These are phyloP conservation scores for Ibidorhyncha struthersii DNA, from an alignment of 2,113 vertebrate species.

Conservation along the genomic window DNA sequence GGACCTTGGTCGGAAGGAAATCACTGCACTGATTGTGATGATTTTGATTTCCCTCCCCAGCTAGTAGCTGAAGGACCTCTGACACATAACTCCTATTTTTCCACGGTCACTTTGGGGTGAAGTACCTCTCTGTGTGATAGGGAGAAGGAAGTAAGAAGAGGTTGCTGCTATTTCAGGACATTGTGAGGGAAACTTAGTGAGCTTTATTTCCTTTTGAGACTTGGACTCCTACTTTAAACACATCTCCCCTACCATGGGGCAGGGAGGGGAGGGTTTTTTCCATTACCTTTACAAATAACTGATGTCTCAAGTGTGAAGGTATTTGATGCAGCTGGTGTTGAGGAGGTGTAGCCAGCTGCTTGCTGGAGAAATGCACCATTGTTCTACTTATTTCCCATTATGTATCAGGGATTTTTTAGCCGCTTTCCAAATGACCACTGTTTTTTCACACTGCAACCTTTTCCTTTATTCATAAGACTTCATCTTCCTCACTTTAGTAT, in stretches of 20 bases:
- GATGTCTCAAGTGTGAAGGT: background rate
- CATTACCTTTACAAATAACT: background rate
- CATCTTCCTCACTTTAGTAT: background rate
- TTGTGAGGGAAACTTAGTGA: background rate
- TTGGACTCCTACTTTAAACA: too few relatives aligned
- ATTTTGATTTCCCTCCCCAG: background rate
- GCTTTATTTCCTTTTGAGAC: slow-evolving; percentile 17
- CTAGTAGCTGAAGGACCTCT: background rate
- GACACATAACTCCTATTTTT: background rate
- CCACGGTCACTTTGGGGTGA: background rate
- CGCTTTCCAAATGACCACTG: background rate
- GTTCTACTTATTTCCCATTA: background rate
- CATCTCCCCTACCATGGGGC: background rate
- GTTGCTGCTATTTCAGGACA: slow-evolving; percentile 2
- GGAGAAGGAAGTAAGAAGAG: background rate
- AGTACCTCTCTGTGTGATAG: background rate
- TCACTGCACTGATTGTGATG: background rate
- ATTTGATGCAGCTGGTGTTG: background rate
- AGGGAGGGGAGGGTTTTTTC: background rate
- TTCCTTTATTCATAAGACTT: background rate
- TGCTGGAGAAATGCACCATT: background rate
- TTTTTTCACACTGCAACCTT: background rate
- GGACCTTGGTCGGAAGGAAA: background rate
- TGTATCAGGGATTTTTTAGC: background rate
- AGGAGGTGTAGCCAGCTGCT: background rate